Base-by-base conservation (phyloP, 1,140 invertebrate genomes). In the Amyelois transitella region DNA sequence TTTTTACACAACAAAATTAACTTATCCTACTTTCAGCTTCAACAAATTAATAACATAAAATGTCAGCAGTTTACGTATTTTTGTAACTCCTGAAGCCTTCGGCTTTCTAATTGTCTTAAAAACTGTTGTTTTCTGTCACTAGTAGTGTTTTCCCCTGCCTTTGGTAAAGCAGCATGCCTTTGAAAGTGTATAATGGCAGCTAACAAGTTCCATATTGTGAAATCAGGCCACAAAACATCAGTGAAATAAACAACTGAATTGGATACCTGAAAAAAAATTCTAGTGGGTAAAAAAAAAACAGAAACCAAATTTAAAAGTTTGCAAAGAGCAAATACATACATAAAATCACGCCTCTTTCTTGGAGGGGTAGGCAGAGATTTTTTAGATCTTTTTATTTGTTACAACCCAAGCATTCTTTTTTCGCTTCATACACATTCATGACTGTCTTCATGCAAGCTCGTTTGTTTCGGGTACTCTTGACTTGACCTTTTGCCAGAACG, bases 161-260 rank as follows among this genome's bases (percentile, higher is more conserved):
- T 60, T 0, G 51, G n/a, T 24, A 61, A 49, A 1, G 77, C 72
- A 17, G 80, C 69, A 64, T 85, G 58, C 55, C 89, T 89, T 88
- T 99, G 97, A 81, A 96, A 99, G 71, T 95, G 91, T 70, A 98
- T 93, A 49, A 99, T 91, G 14, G 94, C 95, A 18, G 87, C 90
- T 64, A 98, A 89, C 20, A 99, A 90, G 88, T 98, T 93, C 96
- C 96, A 98, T 43, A 97, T 91, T 45, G 91, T 93, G 72, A 99
- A 97, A 77, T 98, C 96, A 17, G 98, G 97, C 97, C 97, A 99
- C 17, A 99, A 85, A 1, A 96, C 93, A 65, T 95, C 89, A 4
- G 93, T 91, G 80, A 97, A 97, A 73, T 94, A 94, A 17, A 97
- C 75, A 43, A 93, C 92, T 19, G 93, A 92, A 56, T 91, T 91